Percentiles rank a stretch among this genome's conserved stretches.
These are phyloP conservation scores for Ardeotis arabs DNA, from an alignment of 2,113 vertebrate genomes.

Conservation along the genomic window DNA sequence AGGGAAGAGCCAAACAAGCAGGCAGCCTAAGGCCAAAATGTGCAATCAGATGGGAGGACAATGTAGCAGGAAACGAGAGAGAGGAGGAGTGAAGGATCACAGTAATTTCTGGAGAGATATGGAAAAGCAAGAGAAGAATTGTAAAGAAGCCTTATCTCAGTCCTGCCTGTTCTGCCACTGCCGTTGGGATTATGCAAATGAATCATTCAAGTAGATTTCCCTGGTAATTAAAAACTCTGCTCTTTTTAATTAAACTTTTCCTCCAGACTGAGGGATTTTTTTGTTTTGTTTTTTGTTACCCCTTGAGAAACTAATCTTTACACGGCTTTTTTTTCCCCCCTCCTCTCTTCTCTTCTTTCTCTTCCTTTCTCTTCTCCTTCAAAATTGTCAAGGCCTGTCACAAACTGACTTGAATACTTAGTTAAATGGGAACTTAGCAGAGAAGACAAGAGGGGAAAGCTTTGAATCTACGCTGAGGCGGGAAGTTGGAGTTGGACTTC, in stretches of 20 bases:
- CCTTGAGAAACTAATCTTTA: constrained; percentile 45
- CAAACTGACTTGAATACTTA: not conserved
- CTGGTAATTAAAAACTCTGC: constrained; percentile 73
- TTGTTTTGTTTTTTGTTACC: constrained; percentile 12
- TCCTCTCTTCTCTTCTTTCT: not conserved
- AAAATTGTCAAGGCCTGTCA: not conserved
- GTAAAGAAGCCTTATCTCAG: constrained; percentile 61
- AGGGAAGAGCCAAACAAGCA: not conserved
- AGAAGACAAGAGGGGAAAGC: not conserved
- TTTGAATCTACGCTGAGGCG: not conserved
- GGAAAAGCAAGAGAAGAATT: constrained; percentile 21
- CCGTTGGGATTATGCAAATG: constrained; percentile 68
- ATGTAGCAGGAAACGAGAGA: not conserved
- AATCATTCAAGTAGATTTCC: constrained; percentile 71
- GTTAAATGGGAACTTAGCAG: not conserved
- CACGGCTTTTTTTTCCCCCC: no score
- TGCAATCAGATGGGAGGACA: not conserved
- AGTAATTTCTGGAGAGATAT: constrained; percentile 35
- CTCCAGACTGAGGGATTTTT: not conserved
- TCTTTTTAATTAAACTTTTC: constrained; percentile 76
- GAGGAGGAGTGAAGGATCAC: not conserved
- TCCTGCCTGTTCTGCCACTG: constrained; percentile 54
- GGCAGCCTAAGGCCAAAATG: not conserved
- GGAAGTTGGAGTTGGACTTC: not conserved
- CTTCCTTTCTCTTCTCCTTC: not conserved